Evolutionary conservation across 2,113 vertebrate genomes (phyloP), one percentile per base, ranked within the genome.

Genomic region (Uria lomvia): DNA sequence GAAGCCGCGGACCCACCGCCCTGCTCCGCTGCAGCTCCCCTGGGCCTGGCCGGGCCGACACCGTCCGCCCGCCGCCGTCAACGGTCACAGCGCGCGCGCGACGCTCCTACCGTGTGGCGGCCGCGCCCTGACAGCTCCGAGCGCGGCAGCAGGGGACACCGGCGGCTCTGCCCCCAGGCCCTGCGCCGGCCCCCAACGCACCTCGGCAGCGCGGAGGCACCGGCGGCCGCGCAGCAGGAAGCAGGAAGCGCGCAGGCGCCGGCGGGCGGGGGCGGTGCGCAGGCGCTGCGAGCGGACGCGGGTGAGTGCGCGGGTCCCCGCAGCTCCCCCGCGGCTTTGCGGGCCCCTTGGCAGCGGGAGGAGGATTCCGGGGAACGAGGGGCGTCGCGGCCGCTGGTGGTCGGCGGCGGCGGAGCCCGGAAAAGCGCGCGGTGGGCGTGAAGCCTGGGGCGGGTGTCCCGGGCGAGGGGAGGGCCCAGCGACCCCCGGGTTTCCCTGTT

Each of bases 401-500:
- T 12, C 4, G 15, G 43, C 1, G 11, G 15, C 5, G 24, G 24
- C 34, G 18, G 58, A 36, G 43, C 6, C 19, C 29, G 6, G 13
- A 3, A 8, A 14, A 15, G 27, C 17, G 62, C 55, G 38, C 34
- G 15, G 40, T 5, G 82, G 23, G 34, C 4, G 9, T 3, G 43
- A 43, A 16, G 38, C 7, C 4, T 19, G 36, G 24, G 5, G 17
- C 10, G 4, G 52, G 16, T 21, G 9, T 1, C 16, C 24, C 13
- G 19, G 11, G 20, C 7, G 18, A 5, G 4, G 47, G 15, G 10
- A 26, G 5, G 18, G 59, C 14, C 43, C 20, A 15, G 16, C 1
- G 5, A 3, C 11, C 15, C 8, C 6, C 12, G 9, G 3, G 20
- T 20, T 29, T 9, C 0, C 5, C 9, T 3, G 68, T n/a, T 36